A percentile compares a stretch with the other conserved stretches of the same genome.
These are phyloP conservation scores for Radopholus similis DNA, from an alignment of 1,140 invertebrate genomes.

Conservation along the genomic window DNA sequence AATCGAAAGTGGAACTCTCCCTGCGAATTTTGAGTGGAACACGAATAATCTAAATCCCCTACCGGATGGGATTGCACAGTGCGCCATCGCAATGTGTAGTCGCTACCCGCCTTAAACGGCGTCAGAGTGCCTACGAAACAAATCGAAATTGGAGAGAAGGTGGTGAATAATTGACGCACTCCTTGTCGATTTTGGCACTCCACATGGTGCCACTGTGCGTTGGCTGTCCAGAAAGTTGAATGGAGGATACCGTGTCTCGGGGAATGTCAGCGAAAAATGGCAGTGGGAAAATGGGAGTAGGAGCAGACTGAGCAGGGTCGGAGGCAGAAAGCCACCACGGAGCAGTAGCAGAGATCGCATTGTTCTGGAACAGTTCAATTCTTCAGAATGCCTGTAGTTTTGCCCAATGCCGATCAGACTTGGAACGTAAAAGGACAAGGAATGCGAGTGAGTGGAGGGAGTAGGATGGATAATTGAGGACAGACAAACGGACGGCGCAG, in stretches of 20 bases:
- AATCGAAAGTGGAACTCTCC: neutral
- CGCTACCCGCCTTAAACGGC: neutral
- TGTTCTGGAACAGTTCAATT: neutral
- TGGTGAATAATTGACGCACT: constrained; percentile 27
- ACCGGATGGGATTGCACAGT: neutral
- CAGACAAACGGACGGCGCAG: too few relatives aligned
- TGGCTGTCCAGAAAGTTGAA: constrained; percentile 88
- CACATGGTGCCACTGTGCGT: constrained; percentile 82
- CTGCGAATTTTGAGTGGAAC: neutral
- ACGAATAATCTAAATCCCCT: neutral
- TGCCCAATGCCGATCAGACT: neutral
- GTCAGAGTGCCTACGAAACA: neutral
- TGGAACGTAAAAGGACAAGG: neutral
- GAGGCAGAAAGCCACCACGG: neutral
- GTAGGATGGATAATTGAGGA: neutral
- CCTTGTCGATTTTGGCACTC: constrained; percentile 75
- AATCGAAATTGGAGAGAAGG: constrained; percentile 8
- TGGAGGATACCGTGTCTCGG: constrained; percentile 69
- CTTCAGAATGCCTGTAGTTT: neutral
- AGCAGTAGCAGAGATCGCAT: neutral
- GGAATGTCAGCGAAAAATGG: constrained; percentile 62
- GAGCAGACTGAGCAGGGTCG: neutral
- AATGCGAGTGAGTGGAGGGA: neutral
- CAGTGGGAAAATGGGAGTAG: neutral
- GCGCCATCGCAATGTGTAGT: constrained; percentile 12